These are phyloP conservation scores for Tetragonisca angustula DNA, from an alignment of 2,888 invertebrate genomes.

Conservation along the genomic window DNA sequence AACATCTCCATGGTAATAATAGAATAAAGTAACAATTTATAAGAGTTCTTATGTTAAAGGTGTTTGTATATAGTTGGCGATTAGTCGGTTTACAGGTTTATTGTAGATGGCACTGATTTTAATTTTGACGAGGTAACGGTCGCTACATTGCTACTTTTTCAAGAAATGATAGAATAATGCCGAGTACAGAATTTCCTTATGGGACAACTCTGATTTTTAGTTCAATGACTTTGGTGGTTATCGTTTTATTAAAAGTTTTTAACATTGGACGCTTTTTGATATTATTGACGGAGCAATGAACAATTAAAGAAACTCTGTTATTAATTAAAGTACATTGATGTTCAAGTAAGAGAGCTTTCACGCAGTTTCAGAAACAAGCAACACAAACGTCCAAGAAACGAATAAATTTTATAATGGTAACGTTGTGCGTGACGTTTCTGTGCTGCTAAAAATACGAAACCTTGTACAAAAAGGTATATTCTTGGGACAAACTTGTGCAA, in stretches of 20 bases:
- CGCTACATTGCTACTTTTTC: too few species aligned
- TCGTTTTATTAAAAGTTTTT: background rate
- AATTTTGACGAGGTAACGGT: too few species aligned
- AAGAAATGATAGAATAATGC: background rate
- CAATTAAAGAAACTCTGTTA: background rate
- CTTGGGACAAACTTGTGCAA: background rate
- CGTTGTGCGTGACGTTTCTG: background rate
- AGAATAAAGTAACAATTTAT: too few species aligned
- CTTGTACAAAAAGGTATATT: background rate
- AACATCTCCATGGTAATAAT: too few species aligned
- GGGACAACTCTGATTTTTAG: background rate
- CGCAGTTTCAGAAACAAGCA: background rate
- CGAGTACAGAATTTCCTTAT: background rate
- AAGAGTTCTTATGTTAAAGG: too few species aligned
- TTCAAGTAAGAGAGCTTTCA: background rate
- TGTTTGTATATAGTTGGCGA: too few species aligned
- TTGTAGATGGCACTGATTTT: too few species aligned
- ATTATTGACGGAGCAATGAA: background rate
- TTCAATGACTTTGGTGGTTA: background rate
- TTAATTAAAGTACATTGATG: background rate
- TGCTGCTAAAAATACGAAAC: background rate
- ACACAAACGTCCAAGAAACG: background rate
- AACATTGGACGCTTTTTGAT: background rate
- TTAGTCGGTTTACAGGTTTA: too few species aligned
- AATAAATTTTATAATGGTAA: background rate